These are phyloP conservation scores for Acanthoscelides obtectus DNA, from an alignment of 2,888 invertebrate species.

Conservation along the genomic window DNA sequence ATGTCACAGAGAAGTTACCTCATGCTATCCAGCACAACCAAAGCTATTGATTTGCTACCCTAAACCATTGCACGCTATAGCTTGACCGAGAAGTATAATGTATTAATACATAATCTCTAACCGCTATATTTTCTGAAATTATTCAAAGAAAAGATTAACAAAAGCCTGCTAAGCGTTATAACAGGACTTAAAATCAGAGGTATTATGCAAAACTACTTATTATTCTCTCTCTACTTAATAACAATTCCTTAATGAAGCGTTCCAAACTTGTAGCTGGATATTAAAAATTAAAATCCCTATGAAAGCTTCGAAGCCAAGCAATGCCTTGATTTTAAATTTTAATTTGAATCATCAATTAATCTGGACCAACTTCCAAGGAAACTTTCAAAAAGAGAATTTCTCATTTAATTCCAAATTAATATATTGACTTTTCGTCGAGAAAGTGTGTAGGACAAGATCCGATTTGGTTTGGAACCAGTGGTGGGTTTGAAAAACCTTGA, in stretches of 20 bases:
- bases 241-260: not conserved
- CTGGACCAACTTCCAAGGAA: not conserved
- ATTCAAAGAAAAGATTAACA: not conserved
- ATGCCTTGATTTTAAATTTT: not conserved
- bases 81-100: too few species aligned
- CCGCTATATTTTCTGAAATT: too few species aligned
- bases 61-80: too few species aligned
- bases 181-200: not conserved
- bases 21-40: too few species aligned
- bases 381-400: not conserved
- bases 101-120: too few species aligned
- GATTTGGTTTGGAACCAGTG: not conserved
- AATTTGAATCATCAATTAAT: not conserved
- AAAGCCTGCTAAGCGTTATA: not conserved
- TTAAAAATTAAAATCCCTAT: not conserved
- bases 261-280: not conserved
- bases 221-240: not conserved
- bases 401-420: not conserved
- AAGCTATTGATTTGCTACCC: too few species aligned
- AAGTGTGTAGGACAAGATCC: not conserved
- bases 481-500: not conserved
- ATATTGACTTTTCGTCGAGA: not conserved
- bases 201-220: not conserved
- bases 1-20: too few species aligned
- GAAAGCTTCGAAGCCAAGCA: not conserved